Conservation (phyloP, 2,888 invertebrate genomes). For the Hermodice carunculata region DNA sequence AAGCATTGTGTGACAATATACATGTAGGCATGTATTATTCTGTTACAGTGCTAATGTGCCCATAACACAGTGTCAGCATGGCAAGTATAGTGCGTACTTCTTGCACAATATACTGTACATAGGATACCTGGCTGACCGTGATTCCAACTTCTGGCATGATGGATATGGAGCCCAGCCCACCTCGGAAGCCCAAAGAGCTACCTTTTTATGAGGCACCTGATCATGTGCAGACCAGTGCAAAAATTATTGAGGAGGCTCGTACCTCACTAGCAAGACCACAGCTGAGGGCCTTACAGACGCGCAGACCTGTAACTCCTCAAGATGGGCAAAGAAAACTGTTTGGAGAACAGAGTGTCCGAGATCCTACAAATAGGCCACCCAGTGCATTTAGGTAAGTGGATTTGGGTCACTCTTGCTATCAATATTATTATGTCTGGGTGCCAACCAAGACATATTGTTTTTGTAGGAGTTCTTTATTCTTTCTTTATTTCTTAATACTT, state of each 20-base stretch:
- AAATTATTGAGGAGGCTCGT: slow-evolving; percentile 67
- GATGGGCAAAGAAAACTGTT: slow-evolving; percentile 85
- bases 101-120: too few species aligned
- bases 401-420: background rate
- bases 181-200: slow-evolving; percentile 20
- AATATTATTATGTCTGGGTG: too few species aligned
- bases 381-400: slow-evolving; percentile 67
- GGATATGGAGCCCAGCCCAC: slow-evolving; percentile 17
- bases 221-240: slow-evolving; percentile 56
- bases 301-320: slow-evolving; percentile 87
- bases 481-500: too few species aligned
- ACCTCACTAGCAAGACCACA: slow-evolving; percentile 65
- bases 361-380: slow-evolving; percentile 64
- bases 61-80: too few species aligned
- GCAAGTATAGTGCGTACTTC: too few species aligned
- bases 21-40: too few species aligned
- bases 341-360: slow-evolving; percentile 70
- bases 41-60: too few species aligned
- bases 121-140: too few species aligned
- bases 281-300: slow-evolving; percentile 77
- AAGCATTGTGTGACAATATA: too few species aligned
- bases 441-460: too few species aligned
- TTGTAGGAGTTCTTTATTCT: too few species aligned
- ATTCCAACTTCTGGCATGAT: too few species aligned
- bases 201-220: slow-evolving; percentile 53